Percentiles rank a stretch among this genome's conserved stretches.
Evolutionary conservation across 2,888 invertebrate genomes (phyloP).

Genomic region (Orthosia gracilis): DNA sequence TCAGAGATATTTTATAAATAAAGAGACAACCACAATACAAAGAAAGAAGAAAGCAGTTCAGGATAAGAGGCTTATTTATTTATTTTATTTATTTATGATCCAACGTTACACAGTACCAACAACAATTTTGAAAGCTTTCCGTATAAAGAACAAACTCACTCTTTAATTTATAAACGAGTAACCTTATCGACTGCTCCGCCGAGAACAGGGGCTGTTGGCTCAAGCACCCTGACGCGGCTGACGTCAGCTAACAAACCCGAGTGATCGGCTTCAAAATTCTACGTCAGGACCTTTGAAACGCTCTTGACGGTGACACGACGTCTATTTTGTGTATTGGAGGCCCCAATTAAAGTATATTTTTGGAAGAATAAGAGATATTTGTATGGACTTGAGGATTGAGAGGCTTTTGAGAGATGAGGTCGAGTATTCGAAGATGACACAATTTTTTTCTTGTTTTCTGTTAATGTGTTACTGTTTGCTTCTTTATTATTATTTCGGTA

Average conservation of each 20-base stretch:
- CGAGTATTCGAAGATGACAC: not conserved
- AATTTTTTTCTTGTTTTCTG: not conserved
- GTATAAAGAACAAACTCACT: not conserved
- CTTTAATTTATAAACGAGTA: constrained; percentile 55
- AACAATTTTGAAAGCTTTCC: constrained; percentile 18
- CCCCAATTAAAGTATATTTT: constrained; percentile 59
- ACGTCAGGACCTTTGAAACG: constrained; percentile 77
- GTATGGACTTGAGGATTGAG: constrained; percentile 15
- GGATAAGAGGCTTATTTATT: too few species aligned
- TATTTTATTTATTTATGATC: too few species aligned
- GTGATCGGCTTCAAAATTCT: constrained; percentile 78
- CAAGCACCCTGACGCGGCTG: constrained; percentile 62
- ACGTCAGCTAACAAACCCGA: constrained; percentile 79
- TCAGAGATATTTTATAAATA: too few species aligned
- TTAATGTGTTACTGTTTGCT: too few species aligned
- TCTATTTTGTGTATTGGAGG: constrained; percentile 79
- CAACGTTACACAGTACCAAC: too few species aligned
- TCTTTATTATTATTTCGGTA: too few species aligned
- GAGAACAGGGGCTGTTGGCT: constrained; percentile 64
- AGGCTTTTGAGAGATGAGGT: not conserved
- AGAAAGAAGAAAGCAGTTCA: too few species aligned
- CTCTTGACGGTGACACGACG: constrained; percentile 74
- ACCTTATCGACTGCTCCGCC: constrained; percentile 49
- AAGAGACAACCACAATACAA: too few species aligned
- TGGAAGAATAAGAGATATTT: constrained; percentile 26